These are phyloP conservation scores for Heliornis fulica DNA, from an alignment of 2,113 vertebrate species.

Conservation along the genomic window DNA sequence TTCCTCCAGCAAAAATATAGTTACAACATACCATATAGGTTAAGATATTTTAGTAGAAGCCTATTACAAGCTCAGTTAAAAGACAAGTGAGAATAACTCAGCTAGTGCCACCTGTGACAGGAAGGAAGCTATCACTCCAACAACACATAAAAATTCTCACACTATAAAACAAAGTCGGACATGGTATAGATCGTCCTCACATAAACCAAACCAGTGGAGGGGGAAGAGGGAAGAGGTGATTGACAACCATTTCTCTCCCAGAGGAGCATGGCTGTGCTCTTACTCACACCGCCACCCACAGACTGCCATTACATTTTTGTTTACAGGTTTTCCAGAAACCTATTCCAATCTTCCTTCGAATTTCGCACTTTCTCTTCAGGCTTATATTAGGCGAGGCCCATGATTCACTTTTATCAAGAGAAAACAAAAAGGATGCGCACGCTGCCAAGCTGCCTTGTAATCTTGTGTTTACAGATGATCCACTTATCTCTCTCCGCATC, in stretches of 20 bases:
- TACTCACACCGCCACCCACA: background rate
- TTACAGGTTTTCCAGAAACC: background rate
- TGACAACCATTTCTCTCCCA: accelerated
- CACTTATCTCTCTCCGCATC: background rate
- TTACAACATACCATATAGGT: background rate
- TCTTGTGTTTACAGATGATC: background rate
- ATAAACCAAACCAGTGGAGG: background rate
- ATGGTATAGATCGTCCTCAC: accelerated
- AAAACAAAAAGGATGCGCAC: background rate
- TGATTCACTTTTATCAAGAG: background rate
- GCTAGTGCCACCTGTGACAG: background rate
- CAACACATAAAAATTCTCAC: background rate
- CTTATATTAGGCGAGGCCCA: background rate
- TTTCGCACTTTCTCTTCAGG: background rate
- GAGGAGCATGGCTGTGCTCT: background rate
- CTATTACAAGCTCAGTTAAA: background rate
- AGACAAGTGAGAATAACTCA: background rate
- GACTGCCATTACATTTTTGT: background rate
- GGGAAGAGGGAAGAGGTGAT: background rate
- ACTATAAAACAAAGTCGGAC: background rate
- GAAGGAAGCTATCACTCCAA: background rate
- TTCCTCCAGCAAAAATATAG: background rate
- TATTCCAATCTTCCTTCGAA: background rate
- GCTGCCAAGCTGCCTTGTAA: background rate
- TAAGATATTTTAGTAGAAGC: background rate